Base-by-base conservation (phyloP, 2,797 vertebrate species). In the Chiloscyllium punctatum region DNA sequence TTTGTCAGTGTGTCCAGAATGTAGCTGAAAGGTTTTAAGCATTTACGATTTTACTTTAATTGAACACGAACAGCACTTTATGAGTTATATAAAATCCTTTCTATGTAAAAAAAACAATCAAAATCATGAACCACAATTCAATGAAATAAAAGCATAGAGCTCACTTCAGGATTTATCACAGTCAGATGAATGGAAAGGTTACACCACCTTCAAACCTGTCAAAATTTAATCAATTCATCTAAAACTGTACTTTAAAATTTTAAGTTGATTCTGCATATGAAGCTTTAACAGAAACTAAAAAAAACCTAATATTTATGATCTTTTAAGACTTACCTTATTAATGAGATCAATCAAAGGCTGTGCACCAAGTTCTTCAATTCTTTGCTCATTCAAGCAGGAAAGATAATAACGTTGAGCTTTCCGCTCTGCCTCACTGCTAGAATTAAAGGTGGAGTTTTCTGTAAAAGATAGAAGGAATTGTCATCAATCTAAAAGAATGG, bases 371-470 rank as follows among this genome's bases (percentile, higher is more conserved):
- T 99, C 98, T 96, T 99, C 98, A 1, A 99, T 99, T 82, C 96
- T 98, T 96, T 98, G 98, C 79, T 99, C 98, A 96, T 98, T 98
- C 87, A 99, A 98, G 96, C 99, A 99, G 96, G 99, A 99, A 96
- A 99, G 96, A 97, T 99, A 99, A 97, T 99, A 99, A 30, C 98
- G 98, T 97, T 98, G 98, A 0, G 99, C 98, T 97, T 99, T 99
- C 96, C 97, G 97, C 97, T 99, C 99, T 0, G 99, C 99, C 95
- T 99, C 99, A 0, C 99, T 99, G 98, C 98, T 99, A 77, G 98
- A 98, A 96, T 99, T 99, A 97, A 99, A 99, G 4, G 98, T 99
- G 96, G 98, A 90, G 0, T 99, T 99, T 97, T 99, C 99, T 99
- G 97, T 0, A 37, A 94, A 74, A 66, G 72, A 37, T 7, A 91